Base-by-base conservation (phyloP, 2,797 vertebrate genomes). In the Phylloscopus collybita region DNA sequence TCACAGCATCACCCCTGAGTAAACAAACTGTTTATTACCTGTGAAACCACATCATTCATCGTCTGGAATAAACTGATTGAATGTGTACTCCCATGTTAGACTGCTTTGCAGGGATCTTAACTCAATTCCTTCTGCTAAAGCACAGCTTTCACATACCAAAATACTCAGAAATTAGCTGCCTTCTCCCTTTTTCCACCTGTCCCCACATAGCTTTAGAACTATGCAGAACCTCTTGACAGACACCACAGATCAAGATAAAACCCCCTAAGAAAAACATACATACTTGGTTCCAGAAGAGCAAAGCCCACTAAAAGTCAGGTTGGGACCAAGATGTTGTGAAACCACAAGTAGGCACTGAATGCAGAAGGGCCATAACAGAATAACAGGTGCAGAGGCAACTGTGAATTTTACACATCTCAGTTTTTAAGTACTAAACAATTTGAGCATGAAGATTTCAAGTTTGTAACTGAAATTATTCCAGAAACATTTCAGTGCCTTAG, bases 1-100 rank as follows among this genome's bases (percentile, higher is more conserved):
- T 19, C 2, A 6, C 0, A 5, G 82, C 29, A n/a, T 2, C 10
- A 38, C 3, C 23, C 9, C 34, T 10, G 3, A n/a, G 8, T 32
- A 65, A 72, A 50, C 23, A 45, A 1, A 4, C 4, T 15, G 20
- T 10, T 51, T 44, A 47, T 13, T n/a, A 44, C 27, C 26, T 59
- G 16, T 6, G 4, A 51, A 42, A 50, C 9, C 27, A n/a, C 12
- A 29, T 40, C 10, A 51, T 5, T 17, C 8, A 53, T 26, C 6
- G 30, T 21, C 51, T 47, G 13, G 16, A 82, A 69, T 59, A 72
- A 69, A 49, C 29, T 13, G 3, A 54, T 76, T 62, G 56, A 27
- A 82, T 61, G 51, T 2, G 44, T 2, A 50, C 26, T 27, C 17
- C 25, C 36, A n/a, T 2, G 8, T 11, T 3, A 1, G 45, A 30